A percentile compares a stretch with the other conserved stretches of the same genome.
Conservation (phyloP, 2,888 invertebrate genomes). For the Cyrtodaria siliqua region DNA sequence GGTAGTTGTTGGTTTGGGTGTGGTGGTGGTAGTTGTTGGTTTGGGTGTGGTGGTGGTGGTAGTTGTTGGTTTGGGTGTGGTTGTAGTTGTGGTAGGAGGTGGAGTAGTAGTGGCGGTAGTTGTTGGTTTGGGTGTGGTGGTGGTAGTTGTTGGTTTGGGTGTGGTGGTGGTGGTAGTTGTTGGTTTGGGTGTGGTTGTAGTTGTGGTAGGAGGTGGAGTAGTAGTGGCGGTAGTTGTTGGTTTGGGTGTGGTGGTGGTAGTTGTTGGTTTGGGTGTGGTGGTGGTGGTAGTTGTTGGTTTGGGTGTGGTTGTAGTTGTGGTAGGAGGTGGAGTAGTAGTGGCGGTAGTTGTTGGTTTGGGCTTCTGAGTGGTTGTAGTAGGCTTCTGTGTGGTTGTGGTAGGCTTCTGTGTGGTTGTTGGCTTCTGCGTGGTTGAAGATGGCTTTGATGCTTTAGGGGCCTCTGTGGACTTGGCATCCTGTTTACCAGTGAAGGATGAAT, state of each 20-base stretch:
- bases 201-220: slow-evolving; percentile 24
- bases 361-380: slow-evolving; percentile 40
- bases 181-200: slow-evolving; percentile 24
- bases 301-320: slow-evolving; percentile 43
- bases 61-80: slow-evolving; percentile 22
- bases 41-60: slow-evolving; percentile 35
- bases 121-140: slow-evolving; percentile 22
- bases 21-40: slow-evolving; percentile 25
- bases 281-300: too few relatives aligned
- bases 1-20: slow-evolving; percentile 16
- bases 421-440: slow-evolving; percentile 11
- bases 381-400: slow-evolving; percentile 24
- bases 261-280: too few relatives aligned
- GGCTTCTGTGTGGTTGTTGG: slow-evolving; percentile 32
- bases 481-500: slow-evolving; percentile 43
- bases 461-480: slow-evolving; percentile 1
- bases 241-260: too few relatives aligned
- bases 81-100: slow-evolving; percentile 34
- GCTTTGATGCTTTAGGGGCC: slow-evolving; percentile 5
- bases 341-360: slow-evolving; percentile 50
- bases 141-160: slow-evolving; percentile 31
- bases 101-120: slow-evolving; percentile 33
- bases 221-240: slow-evolving; percentile 35
- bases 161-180: slow-evolving; percentile 18
- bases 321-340: slow-evolving; percentile 29